Base-by-base conservation (phyloP, 2,888 invertebrate genomes). In the Priocnemis perturbator region DNA sequence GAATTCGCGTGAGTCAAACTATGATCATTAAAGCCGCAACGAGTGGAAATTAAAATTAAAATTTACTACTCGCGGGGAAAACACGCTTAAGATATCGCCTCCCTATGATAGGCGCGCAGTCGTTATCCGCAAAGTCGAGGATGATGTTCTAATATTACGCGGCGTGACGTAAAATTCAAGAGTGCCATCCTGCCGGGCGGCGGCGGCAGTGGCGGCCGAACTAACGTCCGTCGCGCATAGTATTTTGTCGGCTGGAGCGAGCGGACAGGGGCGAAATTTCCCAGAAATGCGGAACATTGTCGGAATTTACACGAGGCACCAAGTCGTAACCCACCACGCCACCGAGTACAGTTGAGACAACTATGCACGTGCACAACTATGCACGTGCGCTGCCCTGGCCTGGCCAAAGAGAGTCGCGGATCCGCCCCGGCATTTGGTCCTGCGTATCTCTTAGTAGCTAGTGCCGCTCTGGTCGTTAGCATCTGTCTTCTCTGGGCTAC, bases 401-500 rank as follows among this genome's bases (percentile, higher is more conserved):
- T 37, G 7, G 60, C 50, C 37, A 37, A 37, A 37, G 53, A 48
- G 58, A 57, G 55, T 63, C 60, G n/a, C n/a, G 50, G 58, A 58
- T 20, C 37, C 23, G 71, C 64, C 52, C 53, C 62, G 64, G 65
- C 72, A 70, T 70, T 63, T 62, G 69, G 69, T 69, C 60, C 65
- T 56, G 68, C 65, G 61, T 72, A 65, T 74, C 69, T 74, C 66
- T 66, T 76, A 68, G 71, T 77, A 82, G 78, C 78, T 75, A 77
- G 77, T 78, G 74, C 76, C 82, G 74, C 76, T 76, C 67, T 75
- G 83, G 81, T 85, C 85, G 84, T 85, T 85, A 85, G 83, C 85
- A 83, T 85, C 83, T 81, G 81, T 85, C 83, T 84, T 82, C 81
- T 71, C 73, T 71, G 79, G 71, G 71, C 74, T 74, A 71, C 72